Percentiles rank a stretch among this genome's conserved stretches.
Evolutionary conservation across 2,888 invertebrate genomes (phyloP).

Genomic region (Orchesellides sinensis): DNA sequence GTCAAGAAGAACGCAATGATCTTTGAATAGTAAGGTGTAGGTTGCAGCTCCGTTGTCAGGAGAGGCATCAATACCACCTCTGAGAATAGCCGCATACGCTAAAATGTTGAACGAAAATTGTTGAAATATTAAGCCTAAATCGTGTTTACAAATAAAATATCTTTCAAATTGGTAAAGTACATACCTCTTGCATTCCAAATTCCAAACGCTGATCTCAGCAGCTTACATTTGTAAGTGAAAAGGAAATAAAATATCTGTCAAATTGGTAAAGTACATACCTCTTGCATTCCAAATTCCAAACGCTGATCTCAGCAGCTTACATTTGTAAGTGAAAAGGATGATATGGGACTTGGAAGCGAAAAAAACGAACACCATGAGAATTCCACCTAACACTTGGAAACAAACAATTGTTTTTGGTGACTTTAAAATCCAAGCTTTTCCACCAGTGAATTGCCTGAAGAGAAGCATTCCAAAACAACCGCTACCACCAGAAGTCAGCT

Average conservation of each 20-base stretch:
- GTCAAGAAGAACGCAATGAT: conserved; percentile 68
- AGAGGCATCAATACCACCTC: conserved; percentile 28
- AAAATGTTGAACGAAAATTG: too few relatives aligned
- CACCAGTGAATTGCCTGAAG: conserved; percentile 31
- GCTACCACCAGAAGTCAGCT: conserved; percentile 15
- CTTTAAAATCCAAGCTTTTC: not conserved
- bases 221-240: conserved; percentile 44
- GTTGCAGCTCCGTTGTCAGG: conserved; percentile 45
- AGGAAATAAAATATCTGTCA: too few relatives aligned
- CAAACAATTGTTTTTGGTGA: not conserved
- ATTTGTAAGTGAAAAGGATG: conserved; percentile 51
- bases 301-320: conserved; percentile 52
- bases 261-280: too few relatives aligned
- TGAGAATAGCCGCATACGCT: conserved; percentile 56
- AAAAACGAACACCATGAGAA: conserved; percentile 37
- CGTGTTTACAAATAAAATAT: too few relatives aligned
- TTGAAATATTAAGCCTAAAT: too few relatives aligned
- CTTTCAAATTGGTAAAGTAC: too few relatives aligned
- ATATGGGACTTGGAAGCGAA: conserved; percentile 62
- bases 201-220: conserved; percentile 58
- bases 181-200: conserved; percentile 69
- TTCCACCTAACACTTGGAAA: conserved; percentile 24
- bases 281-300: conserved; percentile 68
- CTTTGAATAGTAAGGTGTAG: conserved; percentile 62
- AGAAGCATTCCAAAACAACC: conserved; percentile 37